Base-by-base conservation (phyloP, 35 echinoderm and acorn worm genomes). In the Heliocidaris erythrogramma region DNA sequence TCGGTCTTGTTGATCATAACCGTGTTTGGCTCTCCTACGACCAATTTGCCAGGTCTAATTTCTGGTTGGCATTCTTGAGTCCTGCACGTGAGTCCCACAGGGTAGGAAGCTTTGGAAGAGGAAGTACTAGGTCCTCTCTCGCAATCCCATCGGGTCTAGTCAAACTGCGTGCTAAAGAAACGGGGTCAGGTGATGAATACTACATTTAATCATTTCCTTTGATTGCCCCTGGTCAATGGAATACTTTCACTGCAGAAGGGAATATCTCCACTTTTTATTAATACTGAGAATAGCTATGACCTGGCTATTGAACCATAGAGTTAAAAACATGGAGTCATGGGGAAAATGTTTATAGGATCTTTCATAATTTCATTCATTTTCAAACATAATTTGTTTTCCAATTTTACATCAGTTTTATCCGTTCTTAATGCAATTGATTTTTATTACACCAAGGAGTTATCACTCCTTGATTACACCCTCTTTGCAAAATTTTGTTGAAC, bases 1-100 rank as follows among this genome's bases (percentile, higher is more conserved):
- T 48, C 31, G 47, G 87, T 89, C 87, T 48, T 89, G 87, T 89
- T 48, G 47, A 48, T 32, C 31, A 32, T 89, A 89, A 89, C 31
- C 87, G 87, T 47, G 87, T 89, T 89, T 89, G 87, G 87, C 87
- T 89, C 87, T 48, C 47, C 87, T 32, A 89, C 87, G 47, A 89
- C 87, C 87, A 89, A 89, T 89, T 89, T 89, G 87, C 87, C 87
- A 89, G 31, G 31, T 89, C 32, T 48, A 89, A 89, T 89, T 89
- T 89, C 87, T 89, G 87, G 87, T 89, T 14, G 12, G 31, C 18
- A 13, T 89, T 89, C 30, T 32, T 89, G 87, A 89, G 87, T 47
- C 47, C 30, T 48, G 31, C 87, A 48, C 87, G 87, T 89, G 87
- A 32, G 65, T 78, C 65, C 65, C 65, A 78, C n/a, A 78, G 65